Evolutionary conservation across 2,888 invertebrate genomes (phyloP), one percentile per base, ranked within the genome.

Genomic region (Teleogryllus oceanicus): DNA sequence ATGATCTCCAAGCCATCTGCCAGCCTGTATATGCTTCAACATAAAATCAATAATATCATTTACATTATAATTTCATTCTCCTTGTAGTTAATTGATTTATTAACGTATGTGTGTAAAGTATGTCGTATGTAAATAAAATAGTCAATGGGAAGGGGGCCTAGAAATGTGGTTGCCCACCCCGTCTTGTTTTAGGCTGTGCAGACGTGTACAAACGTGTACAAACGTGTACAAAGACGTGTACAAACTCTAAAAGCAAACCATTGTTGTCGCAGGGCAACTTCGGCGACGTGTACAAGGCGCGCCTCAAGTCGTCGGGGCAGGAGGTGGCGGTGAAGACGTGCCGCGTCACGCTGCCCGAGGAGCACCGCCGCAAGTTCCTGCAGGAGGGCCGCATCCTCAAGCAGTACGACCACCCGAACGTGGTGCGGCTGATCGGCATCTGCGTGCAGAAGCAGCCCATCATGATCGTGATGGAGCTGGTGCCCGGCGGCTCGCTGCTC

Each of bases 381-480:
- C 96, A 96, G 86, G 98, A 98, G 86, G 98, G 98, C 0, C 90
- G 98, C 83, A 98, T 98, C 83, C 89, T 98, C 18, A 97, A 98
- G 87, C 97, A 97, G 87, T 98, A 98, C 87, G 95, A 97, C 87
- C 98, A 98, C 88, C 96, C 96, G 0, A 98, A 98, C 88, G 96
- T 98, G 83, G 98, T 98, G 74, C 92, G 96, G 85, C 91, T 99
- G 74, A 97, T 98, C 84, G 99, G 99, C 50, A 98, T 99, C 84
- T 98, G 98, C 84, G 98, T 98, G 82, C 98, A 98, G 87, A 96
- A 97, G 85, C 97, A 98, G 85, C 99, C 99, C 0, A 97, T 99
- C 81, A 98, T 98, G 97, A 98, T 99, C 85, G 97, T 99, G 51
- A 98, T 99, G 98, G 99, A 99, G 89, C 90, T 97, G 82, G 98